A percentile compares a stretch with the other conserved stretches of the same genome.
These are phyloP conservation scores for Apamea anceps DNA, from an alignment of 2,888 invertebrate species.

Conservation along the genomic window DNA sequence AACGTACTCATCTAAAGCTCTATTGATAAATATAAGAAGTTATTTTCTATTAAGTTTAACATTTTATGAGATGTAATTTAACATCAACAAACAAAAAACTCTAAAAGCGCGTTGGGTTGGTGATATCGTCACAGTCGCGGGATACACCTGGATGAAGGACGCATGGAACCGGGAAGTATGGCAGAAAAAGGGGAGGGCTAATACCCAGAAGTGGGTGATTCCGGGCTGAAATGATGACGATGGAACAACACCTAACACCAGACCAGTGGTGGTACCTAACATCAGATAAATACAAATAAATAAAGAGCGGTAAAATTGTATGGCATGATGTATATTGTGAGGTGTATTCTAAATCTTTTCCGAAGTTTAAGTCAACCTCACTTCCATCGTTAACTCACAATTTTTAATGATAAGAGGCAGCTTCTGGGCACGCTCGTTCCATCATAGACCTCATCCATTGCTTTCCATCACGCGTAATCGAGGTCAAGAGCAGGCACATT, in stretches of 20 bases:
- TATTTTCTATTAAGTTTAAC: not conserved
- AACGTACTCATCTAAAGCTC: not conserved
- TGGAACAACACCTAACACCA: too few species aligned
- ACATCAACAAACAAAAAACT: not conserved
- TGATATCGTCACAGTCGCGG: not conserved
- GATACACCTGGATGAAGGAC: not conserved
- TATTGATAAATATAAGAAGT: constrained; percentile 6
- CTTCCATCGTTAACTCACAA: not conserved
- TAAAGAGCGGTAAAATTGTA: too few species aligned
- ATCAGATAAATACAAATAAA: too few species aligned
- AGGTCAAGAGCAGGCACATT: not conserved
- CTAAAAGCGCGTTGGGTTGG: not conserved
- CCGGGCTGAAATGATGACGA: not conserved
- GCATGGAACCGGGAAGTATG: too few species aligned
- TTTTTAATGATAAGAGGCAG: not conserved
- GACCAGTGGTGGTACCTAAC: too few species aligned
- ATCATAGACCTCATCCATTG: not conserved
- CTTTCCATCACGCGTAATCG: not conserved
- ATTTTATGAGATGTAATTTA: not conserved
- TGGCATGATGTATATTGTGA: not conserved
- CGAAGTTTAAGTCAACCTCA: not conserved
- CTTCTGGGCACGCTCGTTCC: not conserved
- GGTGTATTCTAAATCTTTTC: not conserved
- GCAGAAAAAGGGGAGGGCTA: too few species aligned
- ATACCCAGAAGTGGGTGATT: too few species aligned